Evolutionary conservation across 1,140 invertebrate genomes (phyloP).

Genomic region (Zaprionus taronus): DNA sequence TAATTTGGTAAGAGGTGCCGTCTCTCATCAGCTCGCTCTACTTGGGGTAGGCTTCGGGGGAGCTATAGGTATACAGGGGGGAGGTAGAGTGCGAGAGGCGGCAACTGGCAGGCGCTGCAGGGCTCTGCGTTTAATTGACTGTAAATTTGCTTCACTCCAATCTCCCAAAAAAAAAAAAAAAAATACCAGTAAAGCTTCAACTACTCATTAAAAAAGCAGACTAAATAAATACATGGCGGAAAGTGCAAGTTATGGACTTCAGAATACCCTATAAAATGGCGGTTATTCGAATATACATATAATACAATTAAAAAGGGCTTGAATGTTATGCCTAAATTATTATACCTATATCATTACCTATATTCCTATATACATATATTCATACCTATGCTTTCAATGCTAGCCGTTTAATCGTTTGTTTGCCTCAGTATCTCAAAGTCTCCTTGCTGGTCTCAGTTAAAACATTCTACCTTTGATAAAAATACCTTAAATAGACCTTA

Average conservation of each 20-base stretch:
- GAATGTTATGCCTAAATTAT: no score
- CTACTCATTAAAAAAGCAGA: slow-evolving; percentile 64
- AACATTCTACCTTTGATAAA: no score
- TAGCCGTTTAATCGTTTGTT: no score
- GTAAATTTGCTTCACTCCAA: slow-evolving; percentile 74
- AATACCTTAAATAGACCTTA: no score
- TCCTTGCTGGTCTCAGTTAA: no score
- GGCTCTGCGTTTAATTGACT: slow-evolving; percentile 73
- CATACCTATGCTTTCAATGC: no score
- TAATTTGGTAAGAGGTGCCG: slow-evolving; percentile 53
- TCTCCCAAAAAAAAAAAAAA: not conserved
- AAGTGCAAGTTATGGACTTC: not conserved
- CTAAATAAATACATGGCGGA: not conserved
- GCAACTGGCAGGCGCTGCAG: slow-evolving; percentile 6
- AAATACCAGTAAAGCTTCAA: slow-evolving; percentile 51
- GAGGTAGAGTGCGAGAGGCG: not conserved
- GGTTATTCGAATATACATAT: not conserved
- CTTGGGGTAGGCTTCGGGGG: slow-evolving; percentile 12
- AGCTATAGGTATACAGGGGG: not conserved
- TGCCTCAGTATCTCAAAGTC: no score
- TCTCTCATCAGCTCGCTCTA: slow-evolving; percentile 38
- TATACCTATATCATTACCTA: no score
- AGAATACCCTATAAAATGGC: not conserved
- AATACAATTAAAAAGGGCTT: no score
- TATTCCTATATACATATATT: no score